Conservation (phyloP, 2,797 vertebrate genomes). For the Enteromius paludinosus region DNA sequence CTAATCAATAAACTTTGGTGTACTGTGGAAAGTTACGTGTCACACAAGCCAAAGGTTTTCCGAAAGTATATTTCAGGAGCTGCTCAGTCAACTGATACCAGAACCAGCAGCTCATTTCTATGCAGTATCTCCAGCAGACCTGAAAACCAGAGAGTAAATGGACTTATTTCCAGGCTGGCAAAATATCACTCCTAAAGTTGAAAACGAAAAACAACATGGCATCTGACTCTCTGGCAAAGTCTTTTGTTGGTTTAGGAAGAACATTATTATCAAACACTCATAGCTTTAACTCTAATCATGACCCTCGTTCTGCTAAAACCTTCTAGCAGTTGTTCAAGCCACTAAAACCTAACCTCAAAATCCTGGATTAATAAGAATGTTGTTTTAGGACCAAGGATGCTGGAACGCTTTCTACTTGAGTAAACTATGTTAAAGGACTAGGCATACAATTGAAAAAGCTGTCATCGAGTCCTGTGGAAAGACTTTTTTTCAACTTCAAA, state of each 20-base stretch:
- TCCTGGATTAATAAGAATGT: conserved; percentile 2
- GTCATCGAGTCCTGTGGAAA: not conserved
- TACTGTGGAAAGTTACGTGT: not conserved
- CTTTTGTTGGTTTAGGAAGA: conserved; percentile 17
- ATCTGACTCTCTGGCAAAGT: not conserved
- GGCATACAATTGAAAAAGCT: not conserved
- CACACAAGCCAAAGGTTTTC: not conserved
- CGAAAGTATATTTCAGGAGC: not conserved
- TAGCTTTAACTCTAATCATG: not conserved
- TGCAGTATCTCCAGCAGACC: not conserved
- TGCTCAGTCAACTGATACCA: conserved; percentile 4
- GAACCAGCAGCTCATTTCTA: conserved; percentile 11
- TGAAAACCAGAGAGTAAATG: not conserved
- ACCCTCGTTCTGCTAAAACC: not conserved
- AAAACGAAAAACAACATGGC: not conserved
- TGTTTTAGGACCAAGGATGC: not conserved
- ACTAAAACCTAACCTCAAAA: not conserved
- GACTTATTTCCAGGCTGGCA: not conserved
- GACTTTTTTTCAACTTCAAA: not conserved
- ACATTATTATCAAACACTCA: not conserved
- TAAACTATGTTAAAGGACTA: not conserved
- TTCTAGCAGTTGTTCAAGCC: not conserved
- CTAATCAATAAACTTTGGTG: not conserved
- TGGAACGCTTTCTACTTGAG: not conserved
- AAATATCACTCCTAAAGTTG: not conserved